phyloP scores from a whole-genome alignment of 2,113 vertebrate genomes.

The Lepus americanus region DNA sequence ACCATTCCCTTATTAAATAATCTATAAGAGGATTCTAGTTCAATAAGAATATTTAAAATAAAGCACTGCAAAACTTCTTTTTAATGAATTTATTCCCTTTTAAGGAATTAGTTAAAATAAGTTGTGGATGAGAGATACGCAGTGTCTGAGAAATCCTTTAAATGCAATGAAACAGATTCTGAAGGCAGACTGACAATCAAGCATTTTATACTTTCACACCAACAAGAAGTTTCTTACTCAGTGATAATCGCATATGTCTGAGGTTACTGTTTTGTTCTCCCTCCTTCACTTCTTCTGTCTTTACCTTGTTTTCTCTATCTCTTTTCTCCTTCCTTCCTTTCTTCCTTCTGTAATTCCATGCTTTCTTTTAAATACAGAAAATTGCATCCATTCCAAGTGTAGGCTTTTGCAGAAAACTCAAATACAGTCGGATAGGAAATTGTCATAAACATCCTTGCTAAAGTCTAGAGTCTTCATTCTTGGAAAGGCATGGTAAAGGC shows the following conservation, averaged over 20 bases:
- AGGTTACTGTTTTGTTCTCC: conserved; percentile 71
- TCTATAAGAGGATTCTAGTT: conserved; percentile 86
- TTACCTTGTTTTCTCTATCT: background rate
- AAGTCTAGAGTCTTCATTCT: conserved; percentile 36
- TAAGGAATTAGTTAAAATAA: conserved; percentile 87
- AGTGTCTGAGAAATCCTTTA: conserved; percentile 84
- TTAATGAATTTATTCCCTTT: conserved; percentile 88
- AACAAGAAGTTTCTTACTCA: conserved; percentile 85
- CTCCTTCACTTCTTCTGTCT: background rate
- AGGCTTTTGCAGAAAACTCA: conserved; percentile 40
- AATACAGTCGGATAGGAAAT: conserved; percentile 57
- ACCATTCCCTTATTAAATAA: conserved; percentile 85
- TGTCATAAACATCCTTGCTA: conserved; percentile 57
- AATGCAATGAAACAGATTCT: conserved; percentile 80
- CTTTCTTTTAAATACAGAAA: conserved; percentile 50
- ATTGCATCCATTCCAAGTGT: conserved; percentile 59
- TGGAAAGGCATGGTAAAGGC: conserved; percentile 33
- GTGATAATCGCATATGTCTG: conserved; percentile 76
- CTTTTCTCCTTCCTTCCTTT: background rate
- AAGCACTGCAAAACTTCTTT: conserved; percentile 83
- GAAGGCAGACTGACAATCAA: conserved; percentile 83
- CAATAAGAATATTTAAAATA: conserved; percentile 86
- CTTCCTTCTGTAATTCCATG: background rate
- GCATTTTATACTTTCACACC: conserved; percentile 75
- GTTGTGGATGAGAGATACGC: conserved; percentile 77